Evolutionary conservation across 2,888 invertebrate species (phyloP).

Genomic region (Dasypolia templi): DNA sequence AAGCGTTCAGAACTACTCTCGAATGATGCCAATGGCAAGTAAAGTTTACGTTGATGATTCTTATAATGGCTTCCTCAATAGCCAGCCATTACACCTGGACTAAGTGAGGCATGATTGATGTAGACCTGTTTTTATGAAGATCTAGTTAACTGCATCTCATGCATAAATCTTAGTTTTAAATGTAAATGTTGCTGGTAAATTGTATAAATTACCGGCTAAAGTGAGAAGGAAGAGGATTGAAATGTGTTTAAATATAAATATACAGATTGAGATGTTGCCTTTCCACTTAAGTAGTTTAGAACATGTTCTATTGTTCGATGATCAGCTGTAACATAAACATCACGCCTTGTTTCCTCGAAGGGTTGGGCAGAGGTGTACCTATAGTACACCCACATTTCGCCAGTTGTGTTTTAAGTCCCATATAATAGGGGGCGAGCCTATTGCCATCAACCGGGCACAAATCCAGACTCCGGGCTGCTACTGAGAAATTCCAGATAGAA

Average conservation of each 20-base stretch:
- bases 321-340: no score
- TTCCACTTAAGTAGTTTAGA: background rate
- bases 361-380: no score
- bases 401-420: no score
- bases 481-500: no score
- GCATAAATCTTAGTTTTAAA: slow-evolving; percentile 47
- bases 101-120: slow-evolving; percentile 55
- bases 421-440: no score
- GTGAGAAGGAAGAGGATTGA: slow-evolving; percentile 8
- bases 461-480: no score
- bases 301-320: background rate
- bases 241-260: slow-evolving; percentile 6
- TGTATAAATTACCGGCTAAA: slow-evolving; percentile 44
- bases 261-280: background rate
- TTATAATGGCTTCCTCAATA: slow-evolving; percentile 60
- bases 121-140: slow-evolving; percentile 46
- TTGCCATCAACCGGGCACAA: no score
- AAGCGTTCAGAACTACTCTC: slow-evolving; percentile 16
- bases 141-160: slow-evolving; percentile 46
- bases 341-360: no score
- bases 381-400: no score
- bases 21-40: slow-evolving; percentile 34
- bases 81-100: slow-evolving; percentile 44
- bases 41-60: slow-evolving; percentile 45
- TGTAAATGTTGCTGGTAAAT: slow-evolving; percentile 52